Percentiles rank a stretch among this genome's conserved stretches.
Evolutionary conservation across 2,113 vertebrate species (phyloP).

Genomic region (Colaptes auratus): DNA sequence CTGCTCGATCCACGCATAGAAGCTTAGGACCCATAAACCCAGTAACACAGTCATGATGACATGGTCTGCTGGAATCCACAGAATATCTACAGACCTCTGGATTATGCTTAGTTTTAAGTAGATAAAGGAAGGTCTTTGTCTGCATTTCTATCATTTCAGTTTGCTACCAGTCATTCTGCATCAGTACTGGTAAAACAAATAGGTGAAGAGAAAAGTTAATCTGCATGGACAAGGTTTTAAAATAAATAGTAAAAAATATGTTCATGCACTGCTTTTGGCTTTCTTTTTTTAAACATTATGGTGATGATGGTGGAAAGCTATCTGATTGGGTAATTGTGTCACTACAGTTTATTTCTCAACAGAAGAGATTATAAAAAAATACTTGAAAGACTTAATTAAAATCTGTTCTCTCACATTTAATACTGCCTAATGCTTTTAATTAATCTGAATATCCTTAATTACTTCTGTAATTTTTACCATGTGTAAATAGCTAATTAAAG

Average conservation of each 20-base stretch:
- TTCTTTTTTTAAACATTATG: not conserved
- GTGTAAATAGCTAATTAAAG: constrained; percentile 77
- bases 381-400: constrained; percentile 72
- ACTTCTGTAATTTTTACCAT: constrained; percentile 72
- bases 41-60: fast-evolving
- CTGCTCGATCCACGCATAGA: fast-evolving
- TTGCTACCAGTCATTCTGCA: not conserved
- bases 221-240: not conserved
- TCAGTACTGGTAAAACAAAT: not conserved
- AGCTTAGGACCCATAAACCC: fast-evolving
- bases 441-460: constrained; percentile 74
- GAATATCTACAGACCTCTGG: no score
- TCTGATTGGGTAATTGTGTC: constrained; percentile 36
- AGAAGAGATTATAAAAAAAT: constrained; percentile 47
- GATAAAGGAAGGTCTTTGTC: not conserved
- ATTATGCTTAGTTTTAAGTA: not conserved
- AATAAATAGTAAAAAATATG: not conserved
- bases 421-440: constrained; percentile 75
- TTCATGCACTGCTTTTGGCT: not conserved
- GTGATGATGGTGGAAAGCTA: not conserved
- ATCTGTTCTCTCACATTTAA: constrained; percentile 71
- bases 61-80: not conserved
- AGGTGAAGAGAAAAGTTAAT: not conserved
- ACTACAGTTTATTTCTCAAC: constrained; percentile 35
- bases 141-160: not conserved